Conservation (phyloP, 2,113 vertebrate genomes). For the Carollia perspicillata region DNA sequence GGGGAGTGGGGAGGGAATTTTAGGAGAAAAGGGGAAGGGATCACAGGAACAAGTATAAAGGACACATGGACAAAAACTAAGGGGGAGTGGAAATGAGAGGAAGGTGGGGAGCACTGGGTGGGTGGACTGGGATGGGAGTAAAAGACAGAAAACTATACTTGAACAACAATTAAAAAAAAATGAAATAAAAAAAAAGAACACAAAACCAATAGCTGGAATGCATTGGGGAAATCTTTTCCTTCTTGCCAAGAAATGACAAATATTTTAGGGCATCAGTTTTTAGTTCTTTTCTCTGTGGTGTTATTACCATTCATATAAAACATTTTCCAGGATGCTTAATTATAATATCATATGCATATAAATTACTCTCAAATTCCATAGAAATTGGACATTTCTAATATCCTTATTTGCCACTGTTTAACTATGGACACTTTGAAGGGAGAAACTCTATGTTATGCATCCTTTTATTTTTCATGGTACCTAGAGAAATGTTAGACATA, state of each 20-base stretch:
- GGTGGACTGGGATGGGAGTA: too few relatives aligned
- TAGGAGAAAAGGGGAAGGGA: too few relatives aligned
- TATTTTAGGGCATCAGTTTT: neutral
- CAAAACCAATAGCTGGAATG: neutral
- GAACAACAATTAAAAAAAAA: too few relatives aligned
- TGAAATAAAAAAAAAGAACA: too few relatives aligned
- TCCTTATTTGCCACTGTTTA: neutral
- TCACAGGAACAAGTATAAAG: too few relatives aligned
- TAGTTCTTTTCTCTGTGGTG: neutral
- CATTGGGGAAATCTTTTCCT: neutral
- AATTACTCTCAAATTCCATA: neutral
- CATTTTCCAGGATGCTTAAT: neutral
- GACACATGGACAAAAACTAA: too few relatives aligned
- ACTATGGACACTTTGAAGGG: neutral
- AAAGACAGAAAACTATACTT: too few relatives aligned
- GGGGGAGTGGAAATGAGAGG: too few relatives aligned
- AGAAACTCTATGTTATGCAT: neutral
- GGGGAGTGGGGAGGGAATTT: too few relatives aligned
- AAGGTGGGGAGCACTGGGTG: too few relatives aligned
- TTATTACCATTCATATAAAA: neutral
- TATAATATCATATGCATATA: neutral
- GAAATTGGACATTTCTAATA: neutral
- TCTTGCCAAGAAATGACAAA: neutral
- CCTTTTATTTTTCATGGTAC: neutral
- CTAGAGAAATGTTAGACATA: neutral